These are phyloP conservation scores for Caenorhabditis macrosperma DNA, from an alignment of 2,888 invertebrate genomes.

Conservation along the genomic window DNA sequence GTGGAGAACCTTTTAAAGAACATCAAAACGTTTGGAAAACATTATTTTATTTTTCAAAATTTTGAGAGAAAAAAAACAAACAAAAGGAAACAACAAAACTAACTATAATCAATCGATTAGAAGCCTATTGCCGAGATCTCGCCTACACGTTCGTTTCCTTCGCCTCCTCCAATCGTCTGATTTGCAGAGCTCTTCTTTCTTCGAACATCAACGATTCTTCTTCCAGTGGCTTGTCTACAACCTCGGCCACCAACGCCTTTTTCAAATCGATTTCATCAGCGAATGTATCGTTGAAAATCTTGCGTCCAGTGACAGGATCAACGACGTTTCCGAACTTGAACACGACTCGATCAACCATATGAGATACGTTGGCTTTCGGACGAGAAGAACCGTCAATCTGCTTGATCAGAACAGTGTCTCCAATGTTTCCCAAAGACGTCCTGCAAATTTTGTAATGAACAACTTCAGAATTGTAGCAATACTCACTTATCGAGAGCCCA, in stretches of 20 bases:
- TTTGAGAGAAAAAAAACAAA: conserved; percentile 9
- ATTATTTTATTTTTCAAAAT: neutral
- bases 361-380: conserved; percentile 72
- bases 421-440: conserved; percentile 63
- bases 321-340: conserved; percentile 74
- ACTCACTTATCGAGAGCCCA: conserved; percentile 75
- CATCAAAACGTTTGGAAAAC: neutral
- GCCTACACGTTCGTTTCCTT: conserved; percentile 46
- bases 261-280: conserved; percentile 72
- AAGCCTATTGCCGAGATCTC: conserved; percentile 3
- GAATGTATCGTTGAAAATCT: conserved; percentile 72
- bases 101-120: neutral
- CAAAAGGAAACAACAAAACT: conserved; percentile 5
- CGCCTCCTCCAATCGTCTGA: conserved; percentile 61
- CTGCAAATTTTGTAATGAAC: conserved; percentile 23
- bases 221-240: conserved; percentile 72
- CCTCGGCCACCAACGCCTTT: conserved; percentile 70
- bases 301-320: conserved; percentile 75
- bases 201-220: conserved; percentile 73
- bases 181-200: conserved; percentile 71
- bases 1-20: neutral
- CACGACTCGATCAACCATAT: conserved; percentile 71
- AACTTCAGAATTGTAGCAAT: neutral
- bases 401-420: conserved; percentile 75
- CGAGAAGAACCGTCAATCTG: conserved; percentile 66